phyloP scores from a whole-genome alignment of 1,140 invertebrate genomes.

The Drosophila pseudoobscura region DNA sequence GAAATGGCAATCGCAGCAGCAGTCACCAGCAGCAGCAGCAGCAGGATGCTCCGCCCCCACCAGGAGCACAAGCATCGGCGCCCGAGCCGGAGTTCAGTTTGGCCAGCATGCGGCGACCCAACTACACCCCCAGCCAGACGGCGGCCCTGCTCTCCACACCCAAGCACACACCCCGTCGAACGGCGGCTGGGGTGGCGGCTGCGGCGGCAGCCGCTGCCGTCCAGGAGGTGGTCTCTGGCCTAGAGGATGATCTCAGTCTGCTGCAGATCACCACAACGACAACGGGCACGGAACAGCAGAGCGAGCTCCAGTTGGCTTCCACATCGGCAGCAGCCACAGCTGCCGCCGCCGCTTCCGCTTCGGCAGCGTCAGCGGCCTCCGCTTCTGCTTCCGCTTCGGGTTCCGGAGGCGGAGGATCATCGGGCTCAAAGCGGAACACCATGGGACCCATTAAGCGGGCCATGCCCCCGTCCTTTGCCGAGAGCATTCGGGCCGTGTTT shows the following conservation, averaged over 20 bases:
- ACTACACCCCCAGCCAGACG: slow-evolving; percentile 74
- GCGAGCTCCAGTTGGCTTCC: slow-evolving; percentile 65
- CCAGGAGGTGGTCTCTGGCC: slow-evolving; percentile 20
- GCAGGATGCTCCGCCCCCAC: slow-evolving; percentile 21
- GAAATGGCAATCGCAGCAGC: slow-evolving; percentile 85
- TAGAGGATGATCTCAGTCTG: slow-evolving; percentile 71
- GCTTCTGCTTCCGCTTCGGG: background rate
- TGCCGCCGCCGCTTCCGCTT: background rate
- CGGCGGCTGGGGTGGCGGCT: background rate
- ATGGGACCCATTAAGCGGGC: slow-evolving; percentile 88
- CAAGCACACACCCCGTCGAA: slow-evolving; percentile 70
- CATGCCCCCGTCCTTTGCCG: slow-evolving; percentile 95
- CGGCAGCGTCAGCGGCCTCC: background rate
- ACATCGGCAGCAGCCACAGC: slow-evolving; percentile 24
- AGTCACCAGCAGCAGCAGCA: slow-evolving; percentile 82
- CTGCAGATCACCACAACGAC: slow-evolving; percentile 76
- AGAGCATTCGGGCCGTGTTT: slow-evolving; percentile 96
- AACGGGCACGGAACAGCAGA: slow-evolving; percentile 55
- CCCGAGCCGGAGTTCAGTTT: slow-evolving; percentile 61
- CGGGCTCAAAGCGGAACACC: slow-evolving; percentile 29
- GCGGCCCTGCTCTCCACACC: slow-evolving; percentile 75
- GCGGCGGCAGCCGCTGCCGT: slow-evolving; percentile 4
- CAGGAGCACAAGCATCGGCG: slow-evolving; percentile 68
- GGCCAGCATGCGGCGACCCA: slow-evolving; percentile 61
- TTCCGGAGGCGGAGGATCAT: too few species aligned